A percentile compares a stretch with the other conserved stretches of the same genome.
Conservation (phyloP, 2,888 invertebrate species). For the Oscheius sp. region DNA sequence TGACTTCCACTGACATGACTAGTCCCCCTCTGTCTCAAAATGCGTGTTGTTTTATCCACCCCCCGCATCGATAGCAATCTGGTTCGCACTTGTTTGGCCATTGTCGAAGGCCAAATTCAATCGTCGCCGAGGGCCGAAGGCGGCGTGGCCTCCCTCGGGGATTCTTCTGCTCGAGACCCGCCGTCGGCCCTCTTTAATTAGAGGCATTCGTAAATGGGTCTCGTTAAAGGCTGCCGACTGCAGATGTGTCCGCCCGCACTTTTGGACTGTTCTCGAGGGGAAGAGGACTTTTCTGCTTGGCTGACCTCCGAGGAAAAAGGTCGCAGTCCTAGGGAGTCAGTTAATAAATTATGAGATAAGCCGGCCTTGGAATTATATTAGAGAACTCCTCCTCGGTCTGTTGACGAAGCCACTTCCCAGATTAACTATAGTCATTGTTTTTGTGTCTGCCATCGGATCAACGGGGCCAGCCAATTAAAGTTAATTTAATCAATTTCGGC, state of each 20-base stretch:
- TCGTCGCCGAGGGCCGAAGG: conserved; percentile 23
- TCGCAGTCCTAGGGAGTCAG: background rate
- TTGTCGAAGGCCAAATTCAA: conserved; percentile 31
- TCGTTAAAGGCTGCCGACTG: conserved; percentile 32
- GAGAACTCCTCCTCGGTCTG: too few species aligned
- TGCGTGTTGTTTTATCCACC: background rate
- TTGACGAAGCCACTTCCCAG: conserved; percentile 1
- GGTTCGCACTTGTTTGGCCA: conserved; percentile 34
- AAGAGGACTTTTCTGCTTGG: conserved; percentile 7
- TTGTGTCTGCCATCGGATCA: too few species aligned
- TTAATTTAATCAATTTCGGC: conserved; percentile 1
- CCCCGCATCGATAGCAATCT: conserved; percentile 28
- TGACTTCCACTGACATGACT: too few species aligned
- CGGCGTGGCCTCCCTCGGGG: conserved; percentile 11
- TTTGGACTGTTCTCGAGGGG: background rate
- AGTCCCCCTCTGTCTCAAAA: too few species aligned
- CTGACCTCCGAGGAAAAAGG: background rate
- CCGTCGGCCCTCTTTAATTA: conserved; percentile 23
- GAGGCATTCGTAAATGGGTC: conserved; percentile 27
- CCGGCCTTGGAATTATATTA: background rate
- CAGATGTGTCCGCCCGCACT: conserved; percentile 21
- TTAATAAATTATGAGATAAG: conserved; percentile 28
- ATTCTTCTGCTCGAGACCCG: conserved; percentile 16
- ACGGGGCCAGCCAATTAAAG: background rate
- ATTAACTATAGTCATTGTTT: background rate